phyloP scores from a whole-genome alignment of 2,797 vertebrate species.

The Tarsius wallacei region DNA sequence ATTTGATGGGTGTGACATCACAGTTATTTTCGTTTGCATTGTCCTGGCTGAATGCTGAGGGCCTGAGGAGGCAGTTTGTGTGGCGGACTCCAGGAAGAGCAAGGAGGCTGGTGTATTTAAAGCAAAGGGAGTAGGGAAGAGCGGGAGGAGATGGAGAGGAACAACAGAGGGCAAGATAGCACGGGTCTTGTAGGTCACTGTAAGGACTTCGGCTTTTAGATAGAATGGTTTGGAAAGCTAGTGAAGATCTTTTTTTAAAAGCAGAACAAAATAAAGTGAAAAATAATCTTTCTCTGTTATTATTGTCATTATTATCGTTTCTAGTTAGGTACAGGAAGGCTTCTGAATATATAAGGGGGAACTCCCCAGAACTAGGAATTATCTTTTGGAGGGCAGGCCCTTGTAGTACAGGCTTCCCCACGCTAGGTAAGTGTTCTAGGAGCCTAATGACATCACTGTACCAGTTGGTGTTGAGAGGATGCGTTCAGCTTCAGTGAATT shows the following conservation, averaged over 20 bases:
- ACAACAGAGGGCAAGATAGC: background rate
- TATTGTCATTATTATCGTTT: background rate
- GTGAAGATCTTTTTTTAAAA: background rate
- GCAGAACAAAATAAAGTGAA: background rate
- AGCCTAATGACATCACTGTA: no score
- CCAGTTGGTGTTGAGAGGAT: no score
- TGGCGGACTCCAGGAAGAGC: background rate
- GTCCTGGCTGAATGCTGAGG: background rate
- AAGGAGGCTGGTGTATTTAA: background rate
- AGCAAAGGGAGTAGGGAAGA: background rate
- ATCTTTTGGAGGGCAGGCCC: no score
- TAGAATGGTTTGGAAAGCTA: background rate
- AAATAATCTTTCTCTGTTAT: background rate
- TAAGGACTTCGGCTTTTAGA: background rate
- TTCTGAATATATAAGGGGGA: background rate
- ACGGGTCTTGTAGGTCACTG: rapidly evolving
- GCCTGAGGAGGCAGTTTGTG: no score
- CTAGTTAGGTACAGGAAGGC: background rate
- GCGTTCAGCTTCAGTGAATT: no score
- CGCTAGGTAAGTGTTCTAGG: no score
- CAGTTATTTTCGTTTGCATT: background rate
- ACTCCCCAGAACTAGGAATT: no score
- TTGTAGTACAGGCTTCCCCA: no score
- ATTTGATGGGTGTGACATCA: background rate
- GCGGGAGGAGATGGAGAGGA: background rate